A percentile compares a stretch with the other conserved stretches of the same genome.
Conservation (phyloP, 2,888 invertebrate genomes). For the Eupithecia vulgata region DNA sequence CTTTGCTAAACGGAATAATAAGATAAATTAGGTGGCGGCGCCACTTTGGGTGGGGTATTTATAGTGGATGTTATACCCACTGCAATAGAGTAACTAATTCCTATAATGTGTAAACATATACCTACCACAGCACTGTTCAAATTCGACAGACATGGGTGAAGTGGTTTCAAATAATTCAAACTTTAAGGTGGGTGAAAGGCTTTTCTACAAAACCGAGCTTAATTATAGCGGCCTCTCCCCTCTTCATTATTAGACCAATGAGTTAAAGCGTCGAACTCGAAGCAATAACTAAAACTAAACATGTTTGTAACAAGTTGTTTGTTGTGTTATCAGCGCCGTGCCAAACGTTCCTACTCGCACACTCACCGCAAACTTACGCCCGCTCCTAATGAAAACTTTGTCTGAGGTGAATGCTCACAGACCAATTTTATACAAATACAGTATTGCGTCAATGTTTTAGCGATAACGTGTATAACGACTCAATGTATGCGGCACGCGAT, state of each 20-base stretch:
- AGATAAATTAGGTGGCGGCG: too few relatives aligned
- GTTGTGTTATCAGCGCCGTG: slow-evolving; percentile 81
- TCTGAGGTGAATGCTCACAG: slow-evolving; percentile 64
- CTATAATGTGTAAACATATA: neutral
- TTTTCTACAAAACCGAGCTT: slow-evolving; percentile 63
- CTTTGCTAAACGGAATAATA: too few relatives aligned
- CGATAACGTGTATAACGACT: slow-evolving; percentile 25
- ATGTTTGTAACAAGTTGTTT: slow-evolving; percentile 84
- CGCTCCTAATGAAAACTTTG: slow-evolving; percentile 80
- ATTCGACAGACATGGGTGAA: neutral
- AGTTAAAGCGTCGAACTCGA: slow-evolving; percentile 80
- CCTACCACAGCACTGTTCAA: neutral
- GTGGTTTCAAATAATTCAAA: slow-evolving; percentile 1
- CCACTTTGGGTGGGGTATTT: too few relatives aligned
- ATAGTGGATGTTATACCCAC: neutral
- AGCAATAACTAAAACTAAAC: slow-evolving; percentile 84
- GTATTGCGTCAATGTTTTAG: slow-evolving; percentile 38
- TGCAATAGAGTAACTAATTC: neutral
- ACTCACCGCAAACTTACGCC: slow-evolving; percentile 77
- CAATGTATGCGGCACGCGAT: slow-evolving; percentile 55
- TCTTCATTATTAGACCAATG: slow-evolving; percentile 80
- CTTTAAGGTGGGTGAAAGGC: slow-evolving; percentile 29
- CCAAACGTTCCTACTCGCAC: slow-evolving; percentile 78
- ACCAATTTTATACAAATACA: slow-evolving; percentile 62
- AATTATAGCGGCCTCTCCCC: slow-evolving; percentile 70